Base-by-base conservation (phyloP, 2,113 vertebrate genomes). In the Eonycteris spelaea region DNA sequence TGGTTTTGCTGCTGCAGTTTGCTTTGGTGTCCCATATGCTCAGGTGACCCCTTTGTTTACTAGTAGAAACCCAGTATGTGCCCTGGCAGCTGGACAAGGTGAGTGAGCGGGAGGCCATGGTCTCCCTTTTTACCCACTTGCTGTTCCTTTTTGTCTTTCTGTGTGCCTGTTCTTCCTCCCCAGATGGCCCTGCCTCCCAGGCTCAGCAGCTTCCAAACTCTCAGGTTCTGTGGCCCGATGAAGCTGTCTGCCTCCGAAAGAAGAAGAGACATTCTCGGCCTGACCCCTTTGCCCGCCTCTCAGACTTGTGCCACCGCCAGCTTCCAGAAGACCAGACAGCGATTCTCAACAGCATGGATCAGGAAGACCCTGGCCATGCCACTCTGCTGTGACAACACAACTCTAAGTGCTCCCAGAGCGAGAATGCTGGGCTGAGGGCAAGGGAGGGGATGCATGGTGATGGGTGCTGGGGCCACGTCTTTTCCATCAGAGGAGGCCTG, bases 131-230 rank as follows among this genome's bases (percentile, higher is more conserved):
- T 45, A 97, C 57, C 3, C 22, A 24, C 30, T 53, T 53, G 48
- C n/a, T 85, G 40, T 73, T 61, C 87, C 94, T 2, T 9, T 55
- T 70, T 33, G 11, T 95, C 1, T 24, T 95, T 73, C 68, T 93
- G 59, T 93, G 55, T 65, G 4, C 95, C 65, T 98, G 86, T 95
- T 91, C 91, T 90, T 68, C 73, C 86, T 86, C 90, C 55, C 6
- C 96, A 99, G 99, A 99, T 92, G 99, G 98, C 98, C 99, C 99
- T 98, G 99, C 98, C 99, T 99, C 99, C 99, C 99, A 99, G 99
- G 99, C 99, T 99, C 99, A 99, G 99, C 99, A 99, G 98, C 99
- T 98, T 98, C 99, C 99, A 98, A 99, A 98, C 99, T 99, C 99
- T 98, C 99, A 99, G 99, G 99, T 99, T 99, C 98, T 99, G 98